phyloP scores from a whole-genome alignment of 2,888 invertebrate genomes.

The Synanthedon andrenaeformis region DNA sequence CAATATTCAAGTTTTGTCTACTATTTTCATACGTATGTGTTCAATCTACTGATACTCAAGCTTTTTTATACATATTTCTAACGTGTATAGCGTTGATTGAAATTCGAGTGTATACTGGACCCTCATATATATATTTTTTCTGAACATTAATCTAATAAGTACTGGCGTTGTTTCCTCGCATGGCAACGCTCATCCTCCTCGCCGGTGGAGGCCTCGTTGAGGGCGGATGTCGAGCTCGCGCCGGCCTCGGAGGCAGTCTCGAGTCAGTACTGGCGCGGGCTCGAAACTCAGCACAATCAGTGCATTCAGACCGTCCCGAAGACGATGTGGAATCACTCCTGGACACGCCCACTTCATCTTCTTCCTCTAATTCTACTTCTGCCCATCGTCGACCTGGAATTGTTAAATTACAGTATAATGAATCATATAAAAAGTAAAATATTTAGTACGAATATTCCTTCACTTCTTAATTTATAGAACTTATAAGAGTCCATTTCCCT shows the following conservation, averaged over 20 bases:
- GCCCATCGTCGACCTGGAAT: slow-evolving; percentile 71
- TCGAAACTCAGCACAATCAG: slow-evolving; percentile 64
- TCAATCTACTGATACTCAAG: too few species aligned
- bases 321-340: slow-evolving; percentile 52
- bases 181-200: slow-evolving; percentile 83
- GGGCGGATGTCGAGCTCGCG: slow-evolving; percentile 66
- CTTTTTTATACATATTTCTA: too few species aligned
- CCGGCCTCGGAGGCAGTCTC: slow-evolving; percentile 67
- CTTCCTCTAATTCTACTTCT: slow-evolving; percentile 74
- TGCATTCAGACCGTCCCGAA: slow-evolving; percentile 34
- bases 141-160: slow-evolving; percentile 24
- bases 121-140: too few species aligned
- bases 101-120: too few species aligned
- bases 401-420: not conserved
- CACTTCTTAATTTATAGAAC: too few species aligned
- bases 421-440: too few species aligned
- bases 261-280: slow-evolving; percentile 81
- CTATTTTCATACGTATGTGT: too few species aligned
- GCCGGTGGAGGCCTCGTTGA: slow-evolving; percentile 61
- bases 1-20: too few species aligned
- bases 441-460: too few species aligned
- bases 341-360: slow-evolving; percentile 56
- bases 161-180: slow-evolving; percentile 74
- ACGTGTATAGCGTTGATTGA: too few species aligned
- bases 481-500: too few species aligned